Percentiles rank a stretch among this genome's conserved stretches.
These are phyloP conservation scores for Drosophila baimaii DNA, from an alignment of 1,140 invertebrate genomes.

Conservation along the genomic window DNA sequence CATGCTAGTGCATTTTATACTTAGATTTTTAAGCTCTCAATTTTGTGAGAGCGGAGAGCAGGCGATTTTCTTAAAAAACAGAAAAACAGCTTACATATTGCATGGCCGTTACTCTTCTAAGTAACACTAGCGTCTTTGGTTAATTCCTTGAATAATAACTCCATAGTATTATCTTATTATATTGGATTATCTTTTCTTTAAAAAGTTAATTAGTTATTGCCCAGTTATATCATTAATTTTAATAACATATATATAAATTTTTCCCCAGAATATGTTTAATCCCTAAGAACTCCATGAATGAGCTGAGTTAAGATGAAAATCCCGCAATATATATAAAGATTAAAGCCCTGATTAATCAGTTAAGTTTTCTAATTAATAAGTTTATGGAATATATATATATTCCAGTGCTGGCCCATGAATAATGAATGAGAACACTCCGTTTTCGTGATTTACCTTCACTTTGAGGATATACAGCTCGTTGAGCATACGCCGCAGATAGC, in stretches of 20 bases:
- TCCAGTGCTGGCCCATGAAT: conserved; percentile 31
- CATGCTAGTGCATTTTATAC: too few species aligned
- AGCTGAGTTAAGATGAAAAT: neutral
- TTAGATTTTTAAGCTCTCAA: too few species aligned
- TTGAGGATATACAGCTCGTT: conserved; percentile 92
- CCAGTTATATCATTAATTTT: neutral
- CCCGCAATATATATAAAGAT: neutral
- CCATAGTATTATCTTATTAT: neutral
- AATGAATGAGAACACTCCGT: neutral
- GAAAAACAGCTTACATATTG: too few species aligned
- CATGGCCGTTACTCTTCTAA: too few species aligned
- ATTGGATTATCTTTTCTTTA: neutral
- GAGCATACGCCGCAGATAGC: conserved; percentile 89
- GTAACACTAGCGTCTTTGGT: too few species aligned
- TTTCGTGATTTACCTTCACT: conserved; percentile 87
- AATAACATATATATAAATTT: neutral
- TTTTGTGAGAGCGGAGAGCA: too few species aligned
- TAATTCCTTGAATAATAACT: neutral
- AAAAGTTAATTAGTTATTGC: neutral
- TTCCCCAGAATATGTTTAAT: neutral
- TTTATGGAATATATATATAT: neutral
- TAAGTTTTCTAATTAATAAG: neutral
- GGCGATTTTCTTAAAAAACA: too few species aligned
- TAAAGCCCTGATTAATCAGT: neutral
- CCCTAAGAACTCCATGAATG: neutral